Percentiles rank a stretch among this genome's conserved stretches.
phyloP scores from a whole-genome alignment of 2,888 invertebrate genomes.

The Anthophora plumipes region DNA sequence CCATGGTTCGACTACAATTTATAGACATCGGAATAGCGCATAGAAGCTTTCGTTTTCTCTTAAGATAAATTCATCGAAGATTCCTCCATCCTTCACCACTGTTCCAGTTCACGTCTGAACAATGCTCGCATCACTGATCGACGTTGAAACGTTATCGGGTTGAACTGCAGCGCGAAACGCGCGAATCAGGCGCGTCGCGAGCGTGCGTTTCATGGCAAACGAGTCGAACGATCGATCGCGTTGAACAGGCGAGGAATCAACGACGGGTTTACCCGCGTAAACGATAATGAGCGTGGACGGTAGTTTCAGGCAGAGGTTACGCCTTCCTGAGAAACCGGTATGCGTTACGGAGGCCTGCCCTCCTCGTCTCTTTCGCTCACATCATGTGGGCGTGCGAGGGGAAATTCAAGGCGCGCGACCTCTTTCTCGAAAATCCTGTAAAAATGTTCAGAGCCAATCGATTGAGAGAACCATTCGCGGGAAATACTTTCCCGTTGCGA shows the following conservation, averaged over 20 bases:
- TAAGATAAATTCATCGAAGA: conserved; percentile 1
- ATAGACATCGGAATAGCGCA: conserved; percentile 6
- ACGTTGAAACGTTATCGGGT: conserved; percentile 9
- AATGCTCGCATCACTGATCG: not conserved
- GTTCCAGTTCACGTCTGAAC: not conserved
- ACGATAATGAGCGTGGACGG: conserved; percentile 77
- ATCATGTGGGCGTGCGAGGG: conserved; percentile 59
- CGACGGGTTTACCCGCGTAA: conserved; percentile 64
- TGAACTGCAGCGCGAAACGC: not conserved
- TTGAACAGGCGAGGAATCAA: conserved; percentile 59
- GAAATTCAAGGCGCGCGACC: conserved; percentile 53
- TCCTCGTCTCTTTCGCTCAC: conserved; percentile 53
- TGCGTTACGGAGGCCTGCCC: conserved; percentile 65
- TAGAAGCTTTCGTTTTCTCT: conserved; percentile 5
- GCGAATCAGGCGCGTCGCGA: conserved; percentile 11
- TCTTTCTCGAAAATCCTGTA: conserved; percentile 48
- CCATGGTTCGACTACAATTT: conserved; percentile 11
- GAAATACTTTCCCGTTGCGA: not conserved
- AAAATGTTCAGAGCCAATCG: conserved; percentile 16
- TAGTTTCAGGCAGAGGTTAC: conserved; percentile 77
- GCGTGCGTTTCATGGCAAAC: conserved; percentile 52
- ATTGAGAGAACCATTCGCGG: not conserved
- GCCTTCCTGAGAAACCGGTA: conserved; percentile 77
- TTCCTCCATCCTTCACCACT: not conserved
- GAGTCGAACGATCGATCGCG: conserved; percentile 63